phyloP scores from a whole-genome alignment of 2,113 vertebrate species.

The Dromiciops gliroides region DNA sequence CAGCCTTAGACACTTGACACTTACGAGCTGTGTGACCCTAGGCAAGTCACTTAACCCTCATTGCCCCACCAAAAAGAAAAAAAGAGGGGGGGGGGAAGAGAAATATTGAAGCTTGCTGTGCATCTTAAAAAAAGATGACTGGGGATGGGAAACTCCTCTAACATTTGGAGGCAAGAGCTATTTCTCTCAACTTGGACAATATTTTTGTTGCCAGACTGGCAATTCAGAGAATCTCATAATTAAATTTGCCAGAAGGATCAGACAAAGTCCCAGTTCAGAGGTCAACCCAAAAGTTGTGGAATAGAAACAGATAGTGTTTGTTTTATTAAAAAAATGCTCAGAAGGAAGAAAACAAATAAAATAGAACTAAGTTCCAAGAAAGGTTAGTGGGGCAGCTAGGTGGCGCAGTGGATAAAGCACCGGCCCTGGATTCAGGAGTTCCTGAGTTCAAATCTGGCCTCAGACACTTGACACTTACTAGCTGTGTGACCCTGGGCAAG shows the following conservation, averaged over 20 bases:
- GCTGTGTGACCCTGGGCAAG: no score
- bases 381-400: no score
- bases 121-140: neutral
- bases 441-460: no score
- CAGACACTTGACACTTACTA: no score
- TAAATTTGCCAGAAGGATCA: conserved; percentile 33
- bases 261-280: neutral
- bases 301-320: conserved; percentile 42
- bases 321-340: conserved; percentile 43
- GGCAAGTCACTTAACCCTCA: no score
- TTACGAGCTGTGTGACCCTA: no score
- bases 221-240: conserved; percentile 3
- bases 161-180: neutral
- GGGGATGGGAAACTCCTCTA: neutral
- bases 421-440: no score
- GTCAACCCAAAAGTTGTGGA: conserved; percentile 16
- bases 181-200: neutral
- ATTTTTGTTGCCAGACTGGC: neutral
- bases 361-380: conserved; percentile 55
- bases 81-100: no score
- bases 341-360: conserved; percentile 50
- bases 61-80: no score
- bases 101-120: neutral
- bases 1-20: no score
- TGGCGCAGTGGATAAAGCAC: no score